Base-by-base conservation (phyloP, 2,888 invertebrate species). In the Orthonychiurus folsomi region DNA sequence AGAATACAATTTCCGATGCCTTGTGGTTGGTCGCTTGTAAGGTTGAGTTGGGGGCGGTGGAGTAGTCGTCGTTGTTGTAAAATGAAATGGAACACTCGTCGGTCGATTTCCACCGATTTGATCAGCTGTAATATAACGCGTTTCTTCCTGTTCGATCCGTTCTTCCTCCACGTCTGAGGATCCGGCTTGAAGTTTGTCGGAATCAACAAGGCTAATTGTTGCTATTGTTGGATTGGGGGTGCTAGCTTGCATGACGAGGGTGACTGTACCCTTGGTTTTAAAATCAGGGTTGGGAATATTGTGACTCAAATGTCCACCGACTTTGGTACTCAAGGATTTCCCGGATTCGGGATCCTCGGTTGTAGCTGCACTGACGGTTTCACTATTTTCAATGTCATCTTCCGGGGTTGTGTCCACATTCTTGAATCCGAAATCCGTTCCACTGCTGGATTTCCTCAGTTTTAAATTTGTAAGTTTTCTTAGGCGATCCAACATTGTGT, bases 31-130 rank as follows among this genome's bases (percentile, higher is more conserved):
- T 37, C 25, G 5, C 12, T 47, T 27, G 1, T 48, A 1, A 9
- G 56, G 50, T 15, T 21, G 21, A 1, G 59, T 52, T 5, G 56
- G 53, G 0, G 67, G 66, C 1, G 69, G 67, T 27, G 69, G 66
- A 9, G 61, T 18, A 0, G 69, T 66, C 5, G 69, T 60, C 1
- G 66, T 48, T 21, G 67, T 63, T 21, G 67, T 66, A 62, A 69
- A 70, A 57, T 72, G 71, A 60, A 72, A 72, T n/a, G 72, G 72
- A 9, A 28, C 59, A 20, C 59, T 61, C 5, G 72, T 72, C 2
- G 72, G 72, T 37, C 70, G 60, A 61, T 68, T 68, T 47, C 70
- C 69, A 9, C 66, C 65, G 24, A 72, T 60, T 66, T 71, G 69
- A 56, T 72, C 72, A 24, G 72, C 72, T 0, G 72, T 72, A 12